Evolutionary conservation across 2,797 vertebrate species (phyloP), one percentile per base, ranked within the genome.

Genomic region (Pogonophryne albipinna): DNA sequence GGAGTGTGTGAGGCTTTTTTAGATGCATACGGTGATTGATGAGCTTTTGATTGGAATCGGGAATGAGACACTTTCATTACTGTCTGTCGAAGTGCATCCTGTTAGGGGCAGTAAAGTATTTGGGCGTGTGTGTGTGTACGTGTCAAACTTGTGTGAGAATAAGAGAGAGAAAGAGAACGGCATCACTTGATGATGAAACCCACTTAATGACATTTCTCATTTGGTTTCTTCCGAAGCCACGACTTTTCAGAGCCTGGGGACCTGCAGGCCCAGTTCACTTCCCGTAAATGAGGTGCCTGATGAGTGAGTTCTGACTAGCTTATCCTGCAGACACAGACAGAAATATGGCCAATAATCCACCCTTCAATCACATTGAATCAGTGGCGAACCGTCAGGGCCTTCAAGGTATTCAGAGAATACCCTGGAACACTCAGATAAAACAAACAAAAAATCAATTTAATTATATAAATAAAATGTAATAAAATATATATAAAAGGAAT

Each of bases 11-110:
- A 82, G 56, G 20, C 70, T 79, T 80, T 90, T 91, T 90, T 77
- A 85, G 86, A 91, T 91, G 86, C 83, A 85, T 72, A 66, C 72
- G 81, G 89, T 93, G 91, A 95, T 92, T 93, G 92, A 94, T 94
- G 93, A 95, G 93, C 83, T 94, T 95, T 94, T 95, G 94, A 95
- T 95, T 94, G 91, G 92, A 92, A 92, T 91, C 74, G 78, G 80
- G 85, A 93, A 91, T 79, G 89, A 93, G 93, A 93, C 90, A 93
- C 90, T 94, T 95, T 95, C 93, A 95, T 95, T 94, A 94, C 86
- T 86, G 82, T 76, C 90, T 92, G 92, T 92, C 89, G 58, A 87
- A 91, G 85, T 89, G 89, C 90, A 93, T 93, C 91, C 89, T 91
- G 89, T 91, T 91, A 89, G 87, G 83, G 82, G 79, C 86, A 85